Evolutionary conservation across 2,797 vertebrate species (phyloP).

Genomic region (Sarcoramphus papa): DNA sequence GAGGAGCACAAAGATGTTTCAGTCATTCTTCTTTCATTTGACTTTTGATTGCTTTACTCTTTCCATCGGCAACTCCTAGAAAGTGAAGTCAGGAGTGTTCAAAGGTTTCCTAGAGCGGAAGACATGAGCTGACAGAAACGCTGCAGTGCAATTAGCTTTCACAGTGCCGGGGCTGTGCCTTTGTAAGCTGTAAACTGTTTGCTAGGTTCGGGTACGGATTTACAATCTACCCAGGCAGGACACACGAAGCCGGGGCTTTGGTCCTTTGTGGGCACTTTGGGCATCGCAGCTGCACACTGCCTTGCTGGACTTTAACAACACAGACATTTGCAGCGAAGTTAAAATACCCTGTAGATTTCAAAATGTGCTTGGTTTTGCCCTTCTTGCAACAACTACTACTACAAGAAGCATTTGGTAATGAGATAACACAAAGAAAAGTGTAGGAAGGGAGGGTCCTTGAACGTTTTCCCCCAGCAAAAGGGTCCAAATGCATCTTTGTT

Average conservation of each 20-base stretch:
- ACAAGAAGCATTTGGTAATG: not conserved
- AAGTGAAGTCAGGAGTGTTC: not conserved
- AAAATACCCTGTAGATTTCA: not conserved
- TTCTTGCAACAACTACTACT: not conserved
- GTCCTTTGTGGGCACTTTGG: not conserved
- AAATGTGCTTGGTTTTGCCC: not conserved
- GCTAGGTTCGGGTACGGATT: not conserved
- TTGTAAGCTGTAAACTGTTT: not conserved
- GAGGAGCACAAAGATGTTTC: not conserved
- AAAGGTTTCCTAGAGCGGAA: slow-evolving; percentile 37
- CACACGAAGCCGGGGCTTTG: not conserved
- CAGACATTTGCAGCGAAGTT: not conserved
- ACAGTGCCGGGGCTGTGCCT: not conserved
- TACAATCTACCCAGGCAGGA: not conserved
- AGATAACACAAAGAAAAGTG: not conserved
- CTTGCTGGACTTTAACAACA: not conserved
- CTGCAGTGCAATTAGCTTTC: not conserved
- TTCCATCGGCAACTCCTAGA: slow-evolving; percentile 29
- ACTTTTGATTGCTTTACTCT: slow-evolving; percentile 1
- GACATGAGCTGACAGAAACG: not conserved
- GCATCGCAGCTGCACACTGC: not conserved
- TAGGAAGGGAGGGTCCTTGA: slow-evolving; percentile 7
- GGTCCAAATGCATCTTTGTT: not conserved
- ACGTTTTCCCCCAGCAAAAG: not conserved
- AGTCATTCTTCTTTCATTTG: not conserved